Evolutionary conservation across 1,140 invertebrate genomes (phyloP).

Genomic region (Ladona fulva): DNA sequence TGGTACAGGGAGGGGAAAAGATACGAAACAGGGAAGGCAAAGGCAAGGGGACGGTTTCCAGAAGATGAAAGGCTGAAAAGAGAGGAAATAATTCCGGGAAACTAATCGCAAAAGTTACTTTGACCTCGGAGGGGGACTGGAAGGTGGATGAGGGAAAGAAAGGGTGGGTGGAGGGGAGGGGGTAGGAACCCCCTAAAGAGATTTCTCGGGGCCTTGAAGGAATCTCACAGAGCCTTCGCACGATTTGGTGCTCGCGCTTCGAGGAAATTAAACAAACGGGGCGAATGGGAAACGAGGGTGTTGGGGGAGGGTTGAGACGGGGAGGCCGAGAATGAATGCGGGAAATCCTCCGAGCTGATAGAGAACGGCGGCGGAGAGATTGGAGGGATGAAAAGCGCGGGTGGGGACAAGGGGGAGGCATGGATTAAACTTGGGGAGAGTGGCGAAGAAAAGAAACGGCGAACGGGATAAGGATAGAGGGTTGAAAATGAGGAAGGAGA

Average conservation of each 20-base stretch:
- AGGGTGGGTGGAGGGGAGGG: neutral
- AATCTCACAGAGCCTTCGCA: neutral
- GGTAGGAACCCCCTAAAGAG: neutral
- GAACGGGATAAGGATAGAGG: neutral
- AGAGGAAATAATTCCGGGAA: slow-evolving; percentile 1
- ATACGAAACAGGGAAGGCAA: neutral
- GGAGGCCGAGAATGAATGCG: neutral
- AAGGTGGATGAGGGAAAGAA: neutral
- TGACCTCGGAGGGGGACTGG: neutral
- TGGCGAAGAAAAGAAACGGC: neutral
- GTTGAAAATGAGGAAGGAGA: neutral
- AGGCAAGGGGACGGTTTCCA: neutral
- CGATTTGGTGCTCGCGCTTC: neutral
- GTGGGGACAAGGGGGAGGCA: neutral
- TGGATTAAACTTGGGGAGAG: neutral
- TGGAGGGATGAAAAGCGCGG: neutral
- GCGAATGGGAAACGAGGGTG: neutral
- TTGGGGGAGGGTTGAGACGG: neutral
- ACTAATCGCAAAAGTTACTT: slow-evolving; percentile 6
- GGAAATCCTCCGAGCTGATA: neutral
- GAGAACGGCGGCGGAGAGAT: neutral
- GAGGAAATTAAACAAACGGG: neutral
- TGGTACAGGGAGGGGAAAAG: neutral
- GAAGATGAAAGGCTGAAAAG: neutral
- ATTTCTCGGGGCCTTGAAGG: neutral